Evolutionary conservation across 2,797 vertebrate species (phyloP), one percentile per base, ranked within the genome.

Genomic region (Dendrocincla fuliginosa): DNA sequence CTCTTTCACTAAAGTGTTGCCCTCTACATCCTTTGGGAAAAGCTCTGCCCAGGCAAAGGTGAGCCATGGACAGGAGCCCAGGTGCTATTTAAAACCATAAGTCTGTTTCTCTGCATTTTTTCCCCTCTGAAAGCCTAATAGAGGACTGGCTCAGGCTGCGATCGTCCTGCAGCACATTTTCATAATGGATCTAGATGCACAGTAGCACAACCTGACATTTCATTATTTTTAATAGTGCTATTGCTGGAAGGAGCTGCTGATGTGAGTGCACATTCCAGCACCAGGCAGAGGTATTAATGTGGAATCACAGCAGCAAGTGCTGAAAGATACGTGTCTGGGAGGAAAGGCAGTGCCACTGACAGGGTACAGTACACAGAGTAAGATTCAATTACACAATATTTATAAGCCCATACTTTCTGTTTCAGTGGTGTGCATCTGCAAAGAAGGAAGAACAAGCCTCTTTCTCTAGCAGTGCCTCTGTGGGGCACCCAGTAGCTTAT

Each of bases 241-340:
- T 74, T 89, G 75, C 76, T 94, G 87, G 90, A 95, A 96, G 93
- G 84, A 93, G 79, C 82, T 68, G 87, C 82, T 87, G 89, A 85
- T 78, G 69, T 33, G 82, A 85, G 39, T 15, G 75, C 53, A 37
- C 71, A 50, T 94, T 90, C 61, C 92, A 65, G 90, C 44, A 77
- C 75, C 46, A 57, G 84, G 75, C 10, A 0, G 71, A 87, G 78
- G 46, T 60, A 71, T 83, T 84, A 92, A 83, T 64, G 87, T 69
- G 68, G 87, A 89, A 83, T 87, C 87, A 52, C 5, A 10, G 85
- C 85, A 93, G 79, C 76, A 78, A 86, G 80, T 23, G 53, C 63
- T 92, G 94, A 95, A 86, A 81, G 90, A 81, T 49, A 61, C 27
- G 76, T 63, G 88, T 30, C 77, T 78, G 67, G 35, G 70, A 75